Conservation (phyloP, 2,797 vertebrate species). For the Esox masquinongy region DNA sequence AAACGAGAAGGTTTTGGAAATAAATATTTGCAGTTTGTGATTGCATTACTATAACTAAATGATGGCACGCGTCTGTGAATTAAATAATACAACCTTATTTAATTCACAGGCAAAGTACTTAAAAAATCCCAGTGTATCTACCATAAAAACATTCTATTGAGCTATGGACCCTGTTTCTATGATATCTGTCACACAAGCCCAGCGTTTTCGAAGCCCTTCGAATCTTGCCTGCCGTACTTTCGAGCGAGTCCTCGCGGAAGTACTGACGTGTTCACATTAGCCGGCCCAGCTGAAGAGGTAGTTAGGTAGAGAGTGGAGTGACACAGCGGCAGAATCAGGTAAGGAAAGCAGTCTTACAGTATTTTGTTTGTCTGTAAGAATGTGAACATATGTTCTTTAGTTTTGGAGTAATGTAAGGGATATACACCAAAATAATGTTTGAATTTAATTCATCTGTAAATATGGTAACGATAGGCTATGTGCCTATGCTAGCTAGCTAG, state of each 20-base stretch:
- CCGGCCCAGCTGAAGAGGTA: constrained; percentile 56
- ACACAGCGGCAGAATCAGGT: constrained; percentile 80
- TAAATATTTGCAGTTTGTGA: too few species aligned
- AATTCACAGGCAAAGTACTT: not conserved
- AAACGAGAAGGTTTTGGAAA: too few species aligned
- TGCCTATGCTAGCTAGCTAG: constrained; percentile 52
- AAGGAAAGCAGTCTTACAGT: constrained; percentile 52
- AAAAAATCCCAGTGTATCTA: not conserved
- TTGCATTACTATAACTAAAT: too few species aligned
- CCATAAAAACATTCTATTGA: not conserved
- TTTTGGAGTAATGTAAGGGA: not conserved
- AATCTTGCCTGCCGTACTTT: constrained; percentile 9
- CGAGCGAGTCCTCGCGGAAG: constrained; percentile 61
- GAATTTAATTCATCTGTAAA: not conserved
- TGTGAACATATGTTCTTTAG: not conserved
- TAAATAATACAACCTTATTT: too few species aligned
- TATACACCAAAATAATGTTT: rapidly evolving
- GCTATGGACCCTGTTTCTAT: not conserved
- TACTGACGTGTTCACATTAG: constrained; percentile 79
- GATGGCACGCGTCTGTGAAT: too few species aligned
- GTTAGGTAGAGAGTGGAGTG: constrained; percentile 73
- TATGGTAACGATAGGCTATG: constrained; percentile 3
- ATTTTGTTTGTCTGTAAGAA: constrained; percentile 1
- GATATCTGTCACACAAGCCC: not conserved
- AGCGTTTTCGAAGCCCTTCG: constrained; percentile 11